Conservation (phyloP, 2,797 vertebrate species). For the Brachyalestes nurse region DNA sequence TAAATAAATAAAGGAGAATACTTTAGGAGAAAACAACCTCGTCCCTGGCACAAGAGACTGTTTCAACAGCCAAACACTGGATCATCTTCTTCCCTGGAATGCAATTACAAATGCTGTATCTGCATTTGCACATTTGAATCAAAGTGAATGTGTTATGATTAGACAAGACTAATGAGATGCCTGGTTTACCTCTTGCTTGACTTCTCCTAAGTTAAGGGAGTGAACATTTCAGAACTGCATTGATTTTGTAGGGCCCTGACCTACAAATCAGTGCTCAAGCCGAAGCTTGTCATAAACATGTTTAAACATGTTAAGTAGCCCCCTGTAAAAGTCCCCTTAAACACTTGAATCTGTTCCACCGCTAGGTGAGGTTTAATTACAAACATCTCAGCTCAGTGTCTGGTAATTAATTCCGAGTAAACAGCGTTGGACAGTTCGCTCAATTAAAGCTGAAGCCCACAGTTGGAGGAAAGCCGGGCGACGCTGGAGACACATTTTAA, state of each 20-base stretch:
- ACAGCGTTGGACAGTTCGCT: conserved; percentile 18
- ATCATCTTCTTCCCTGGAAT: conserved; percentile 42
- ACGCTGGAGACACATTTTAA: neutral
- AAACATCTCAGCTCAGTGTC: conserved; percentile 28
- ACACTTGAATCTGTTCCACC: conserved; percentile 11
- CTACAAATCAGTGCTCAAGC: neutral
- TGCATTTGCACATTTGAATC: conserved; percentile 42
- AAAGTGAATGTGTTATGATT: conserved; percentile 54
- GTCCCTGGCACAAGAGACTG: conserved; percentile 27
- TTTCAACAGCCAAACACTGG: conserved; percentile 25
- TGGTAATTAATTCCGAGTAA: conserved; percentile 39
- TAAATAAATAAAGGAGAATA: neutral
- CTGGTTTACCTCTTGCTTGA: conserved; percentile 27
- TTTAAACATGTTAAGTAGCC: conserved; percentile 25
- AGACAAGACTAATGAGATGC: conserved; percentile 42
- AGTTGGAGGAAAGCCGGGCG: neutral
- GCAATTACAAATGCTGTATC: conserved; percentile 23
- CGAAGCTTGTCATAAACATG: conserved; percentile 8
- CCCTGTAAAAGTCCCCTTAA: neutral
- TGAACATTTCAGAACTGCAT: neutral
- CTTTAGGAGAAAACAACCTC: neutral
- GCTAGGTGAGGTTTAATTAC: conserved; percentile 40
- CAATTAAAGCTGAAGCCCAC: conserved; percentile 32
- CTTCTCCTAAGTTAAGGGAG: neutral
- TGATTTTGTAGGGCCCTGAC: neutral